Conservation (phyloP, 2,888 invertebrate genomes). For the Drosophila bunnanda region DNA sequence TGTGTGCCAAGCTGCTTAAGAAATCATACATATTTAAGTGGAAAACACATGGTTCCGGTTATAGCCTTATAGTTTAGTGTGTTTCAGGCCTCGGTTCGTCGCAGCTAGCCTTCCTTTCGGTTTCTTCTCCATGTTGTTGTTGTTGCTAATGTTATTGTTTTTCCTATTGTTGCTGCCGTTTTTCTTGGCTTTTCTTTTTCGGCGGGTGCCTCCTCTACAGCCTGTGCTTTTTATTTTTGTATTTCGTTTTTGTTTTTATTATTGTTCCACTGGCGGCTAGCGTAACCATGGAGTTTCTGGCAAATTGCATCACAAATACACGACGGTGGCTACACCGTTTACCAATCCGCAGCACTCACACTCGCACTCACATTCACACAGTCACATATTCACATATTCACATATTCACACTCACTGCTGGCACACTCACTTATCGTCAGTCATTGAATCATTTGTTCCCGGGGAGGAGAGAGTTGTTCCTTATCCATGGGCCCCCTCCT, state of each 20-base stretch:
- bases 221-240: not conserved
- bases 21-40: conserved; percentile 9
- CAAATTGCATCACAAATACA: conserved; percentile 66
- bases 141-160: too few relatives aligned
- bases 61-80: conserved; percentile 3
- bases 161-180: not conserved
- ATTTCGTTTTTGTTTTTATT: conserved; percentile 1
- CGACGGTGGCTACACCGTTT: conserved; percentile 22
- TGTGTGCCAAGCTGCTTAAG: conserved; percentile 1
- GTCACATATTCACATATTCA: conserved; percentile 2
- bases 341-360: conserved; percentile 22
- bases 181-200: conserved; percentile 15
- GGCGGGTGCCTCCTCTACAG: conserved; percentile 1
- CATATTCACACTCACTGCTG: conserved; percentile 8
- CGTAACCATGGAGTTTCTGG: conserved; percentile 68
- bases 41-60: conserved; percentile 8
- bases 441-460: conserved; percentile 48
- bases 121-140: not conserved
- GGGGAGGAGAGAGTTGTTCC: conserved; percentile 2
- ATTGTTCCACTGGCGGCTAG: conserved; percentile 32
- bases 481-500: not conserved
- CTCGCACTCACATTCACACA: not conserved
- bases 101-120: conserved; percentile 18
- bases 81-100: conserved; percentile 12
- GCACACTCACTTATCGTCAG: conserved; percentile 64